phyloP scores from a whole-genome alignment of 2,797 vertebrate genomes.

The Poeciliopsis turneri region DNA sequence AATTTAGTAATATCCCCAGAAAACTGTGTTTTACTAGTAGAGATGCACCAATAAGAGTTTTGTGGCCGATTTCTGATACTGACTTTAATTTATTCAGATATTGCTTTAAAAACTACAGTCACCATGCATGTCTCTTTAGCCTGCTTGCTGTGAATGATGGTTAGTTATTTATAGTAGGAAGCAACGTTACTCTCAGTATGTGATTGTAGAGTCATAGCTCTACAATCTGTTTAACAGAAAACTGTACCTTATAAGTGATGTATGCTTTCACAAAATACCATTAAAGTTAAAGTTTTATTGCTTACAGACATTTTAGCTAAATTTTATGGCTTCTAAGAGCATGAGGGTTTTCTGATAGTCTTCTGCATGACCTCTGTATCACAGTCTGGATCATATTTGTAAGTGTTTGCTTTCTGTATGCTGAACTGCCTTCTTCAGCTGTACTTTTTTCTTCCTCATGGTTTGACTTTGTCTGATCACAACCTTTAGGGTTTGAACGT shows the following conservation, averaged over 20 bases:
- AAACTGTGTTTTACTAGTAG: not conserved
- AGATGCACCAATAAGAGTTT: not conserved
- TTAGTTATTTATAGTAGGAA: not conserved
- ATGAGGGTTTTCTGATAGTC: constrained; percentile 13
- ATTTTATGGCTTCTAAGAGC: constrained; percentile 9
- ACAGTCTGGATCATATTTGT: constrained; percentile 69
- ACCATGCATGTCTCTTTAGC: not conserved
- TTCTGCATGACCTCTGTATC: constrained; percentile 31
- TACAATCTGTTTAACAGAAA: not conserved
- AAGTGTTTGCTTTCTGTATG: constrained; percentile 50
- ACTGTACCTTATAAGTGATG: not conserved
- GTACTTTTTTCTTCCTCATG: constrained; percentile 25
- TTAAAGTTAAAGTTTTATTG: not conserved
- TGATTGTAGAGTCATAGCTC: not conserved
- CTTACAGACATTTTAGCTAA: constrained; percentile 13
- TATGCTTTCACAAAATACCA: not conserved
- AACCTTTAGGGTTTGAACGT: constrained; percentile 43
- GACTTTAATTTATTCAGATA: not conserved
- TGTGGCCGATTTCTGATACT: not conserved
- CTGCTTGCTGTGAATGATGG: not conserved
- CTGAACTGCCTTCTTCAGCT: constrained; percentile 22
- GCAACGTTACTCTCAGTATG: not conserved
- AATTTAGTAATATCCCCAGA: not conserved
- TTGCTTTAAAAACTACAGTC: not conserved
- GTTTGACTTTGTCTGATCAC: constrained; percentile 29